Evolutionary conservation across 2,797 vertebrate genomes (phyloP).

Genomic region (Leptatherina wallacei): DNA sequence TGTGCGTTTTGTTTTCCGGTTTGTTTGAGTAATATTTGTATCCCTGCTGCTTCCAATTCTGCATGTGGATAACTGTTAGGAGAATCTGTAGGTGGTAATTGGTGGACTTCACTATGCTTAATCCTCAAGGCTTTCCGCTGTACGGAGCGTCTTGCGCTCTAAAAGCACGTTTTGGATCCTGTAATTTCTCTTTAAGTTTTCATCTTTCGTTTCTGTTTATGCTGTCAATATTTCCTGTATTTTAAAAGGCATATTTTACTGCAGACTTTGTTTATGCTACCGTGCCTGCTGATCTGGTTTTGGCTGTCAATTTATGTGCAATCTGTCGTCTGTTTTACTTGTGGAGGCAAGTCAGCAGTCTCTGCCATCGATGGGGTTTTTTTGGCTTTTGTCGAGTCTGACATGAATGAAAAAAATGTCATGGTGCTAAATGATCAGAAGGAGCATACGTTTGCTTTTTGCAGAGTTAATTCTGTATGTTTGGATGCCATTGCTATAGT

Average conservation of each 20-base stretch:
- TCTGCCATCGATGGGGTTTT: conserved; percentile 56
- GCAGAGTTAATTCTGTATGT: conserved; percentile 15
- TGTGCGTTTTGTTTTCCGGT: conserved; percentile 60
- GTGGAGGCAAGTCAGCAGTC: conserved; percentile 56
- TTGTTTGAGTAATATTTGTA: conserved; percentile 54
- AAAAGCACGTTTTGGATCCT: conserved; percentile 56
- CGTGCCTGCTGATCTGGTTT: conserved; percentile 46
- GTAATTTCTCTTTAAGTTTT: conserved; percentile 62
- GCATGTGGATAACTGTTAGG: conserved; percentile 37
- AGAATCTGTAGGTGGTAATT: conserved; percentile 71
- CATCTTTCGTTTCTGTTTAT: conserved; percentile 5
- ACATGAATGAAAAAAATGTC: conserved; percentile 42
- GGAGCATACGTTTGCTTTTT: conserved; percentile 14
- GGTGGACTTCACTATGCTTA: conserved; percentile 56
- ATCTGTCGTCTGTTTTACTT: conserved; percentile 56
- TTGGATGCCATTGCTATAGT: neutral
- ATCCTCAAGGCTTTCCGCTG: conserved; percentile 58
- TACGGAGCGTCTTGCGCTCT: conserved; percentile 56
- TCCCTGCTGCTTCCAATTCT: conserved; percentile 43
- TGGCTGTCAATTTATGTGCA: conserved; percentile 59
- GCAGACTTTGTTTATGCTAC: conserved; percentile 45
- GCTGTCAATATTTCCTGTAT: neutral
- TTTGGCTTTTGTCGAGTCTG: conserved; percentile 51
- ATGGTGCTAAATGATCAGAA: conserved; percentile 37
- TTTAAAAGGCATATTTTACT: conserved; percentile 13